These are phyloP conservation scores for Pristionchus exspectatus DNA, from an alignment of 2,888 invertebrate genomes.

Conservation along the genomic window DNA sequence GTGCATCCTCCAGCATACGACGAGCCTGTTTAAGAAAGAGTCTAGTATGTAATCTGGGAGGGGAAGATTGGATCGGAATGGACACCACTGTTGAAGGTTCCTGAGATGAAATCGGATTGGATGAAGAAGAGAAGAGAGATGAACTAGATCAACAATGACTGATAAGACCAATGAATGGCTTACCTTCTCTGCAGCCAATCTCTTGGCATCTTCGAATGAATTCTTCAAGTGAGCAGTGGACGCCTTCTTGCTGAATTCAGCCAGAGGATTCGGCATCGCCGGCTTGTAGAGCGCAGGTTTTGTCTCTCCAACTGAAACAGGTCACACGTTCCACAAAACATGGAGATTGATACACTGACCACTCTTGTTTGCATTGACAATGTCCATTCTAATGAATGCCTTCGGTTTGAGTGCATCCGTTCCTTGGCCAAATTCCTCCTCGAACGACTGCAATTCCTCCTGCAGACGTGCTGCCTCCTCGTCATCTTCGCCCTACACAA, in stretches of 20 bases:
- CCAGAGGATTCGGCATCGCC: conserved; percentile 57
- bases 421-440: conserved; percentile 34
- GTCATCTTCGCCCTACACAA: background rate
- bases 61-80: background rate
- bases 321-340: background rate
- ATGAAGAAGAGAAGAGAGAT: background rate
- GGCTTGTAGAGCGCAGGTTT: conserved; percentile 65
- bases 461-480: conserved; percentile 49
- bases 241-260: conserved; percentile 50
- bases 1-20: conserved; percentile 73
- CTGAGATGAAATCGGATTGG: background rate
- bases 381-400: conserved; percentile 98
- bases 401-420: conserved; percentile 81
- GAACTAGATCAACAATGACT: background rate
- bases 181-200: conserved; percentile 73
- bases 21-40: conserved; percentile 60
- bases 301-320: conserved; percentile 50
- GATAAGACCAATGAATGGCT: background rate
- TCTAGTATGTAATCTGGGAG: background rate
- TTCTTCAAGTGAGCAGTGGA: conserved; percentile 55
- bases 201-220: conserved; percentile 72
- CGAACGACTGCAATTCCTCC: conserved; percentile 23
- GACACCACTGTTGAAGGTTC: background rate
- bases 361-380: conserved; percentile 83
- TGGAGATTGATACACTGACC: conserved; percentile 52